Base-by-base conservation (phyloP, 2,113 vertebrate genomes). In the Acinonyx jubatus region DNA sequence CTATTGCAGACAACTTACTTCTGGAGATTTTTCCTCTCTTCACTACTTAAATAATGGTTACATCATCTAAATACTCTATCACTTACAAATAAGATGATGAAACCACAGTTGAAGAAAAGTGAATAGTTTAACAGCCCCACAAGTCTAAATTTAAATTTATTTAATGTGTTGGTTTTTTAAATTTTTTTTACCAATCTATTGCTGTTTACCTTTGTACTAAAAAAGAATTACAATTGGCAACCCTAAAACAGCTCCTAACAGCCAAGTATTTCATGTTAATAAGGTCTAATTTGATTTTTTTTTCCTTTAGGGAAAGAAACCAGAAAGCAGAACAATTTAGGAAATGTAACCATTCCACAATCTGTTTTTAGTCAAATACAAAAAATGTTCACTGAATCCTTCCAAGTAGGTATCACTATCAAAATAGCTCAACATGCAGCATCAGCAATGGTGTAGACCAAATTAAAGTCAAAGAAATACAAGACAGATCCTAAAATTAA, bases 241-340 rank as follows among this genome's bases (percentile, higher is more conserved):
- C 91, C 33, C 52, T 94, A 91, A 88, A 94, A 84, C 19, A 94
- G 52, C 33, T 91, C 52, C 68, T 92, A 92, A 94, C 9, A 78
- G 88, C 25, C 38, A 94, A 96, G 66, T 89, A 96, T 89, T 89
- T 96, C 36, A 25, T 87, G 89, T 96, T 91, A 89, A 11, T 92
- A 94, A 89, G 61, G 78, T 88, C 33, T 96, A 87, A 83, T 57
- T 79, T 83, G 41, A 97, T 33, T 65, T 89, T 74, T 92, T 71
- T 52, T 66, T 11, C 21, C 55, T 48, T 31, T 50, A 85, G 48
- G 48, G 61, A 57, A 48, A 69, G 55, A 80, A 83, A 74, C 38
- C 19, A 91, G 41, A 97, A 85, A 73, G 38, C 68, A 74, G 25
- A 93, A 94, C n/a, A 97, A 69, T 91, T 94, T 96, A 63, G 79